Evolutionary conservation across 2,113 vertebrate species (phyloP), one percentile per base, ranked within the genome.

Genomic region (Tor tambroides): DNA sequence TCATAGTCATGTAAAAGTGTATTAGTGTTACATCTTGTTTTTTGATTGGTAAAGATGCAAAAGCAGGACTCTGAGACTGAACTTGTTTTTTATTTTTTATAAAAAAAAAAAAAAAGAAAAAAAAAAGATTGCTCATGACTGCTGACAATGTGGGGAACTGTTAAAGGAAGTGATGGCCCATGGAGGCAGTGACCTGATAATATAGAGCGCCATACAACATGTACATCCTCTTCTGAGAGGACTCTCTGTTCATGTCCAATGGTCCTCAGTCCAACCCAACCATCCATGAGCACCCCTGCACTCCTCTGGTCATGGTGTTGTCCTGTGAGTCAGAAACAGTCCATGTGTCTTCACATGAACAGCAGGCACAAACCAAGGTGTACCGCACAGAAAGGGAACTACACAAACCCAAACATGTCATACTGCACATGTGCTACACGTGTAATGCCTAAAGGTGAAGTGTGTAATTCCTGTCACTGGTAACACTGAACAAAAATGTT

Each of bases 291-390:
- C 88, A 91, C 92, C 87, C 78, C 83, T 86, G 80, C 83, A 75
- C 90, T 38, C 85, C 82, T 88, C 84, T 90, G 80, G 91, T 87
- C 92, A 92, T 91, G 90, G 83, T 90, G 89, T 91, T 91, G 89
- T 92, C 88, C 82, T 86, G 87, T 90, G 80, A 72, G 81, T 87
- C 67, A 84, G 85, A 89, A 71, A 85, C 19, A 71, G 79, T 89
- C 84, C 76, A 86, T 83, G 88, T 87, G 88, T 88, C 89, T 51
- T 85, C 83, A 78, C 84, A 78, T 85, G 82, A 71, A 85, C 86
- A 87, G 69, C 83, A 84, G 90, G 84, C 86, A 89, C 89, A 91
- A 89, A 90, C 84, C 84, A 87, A 87, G 88, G 87, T 78, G 56
- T 61, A 80, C 23, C 63, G 54, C 65, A 46, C 54, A 82, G 61